Conservation (phyloP, 2,113 vertebrate species). For the Falcunculus frontatus region DNA sequence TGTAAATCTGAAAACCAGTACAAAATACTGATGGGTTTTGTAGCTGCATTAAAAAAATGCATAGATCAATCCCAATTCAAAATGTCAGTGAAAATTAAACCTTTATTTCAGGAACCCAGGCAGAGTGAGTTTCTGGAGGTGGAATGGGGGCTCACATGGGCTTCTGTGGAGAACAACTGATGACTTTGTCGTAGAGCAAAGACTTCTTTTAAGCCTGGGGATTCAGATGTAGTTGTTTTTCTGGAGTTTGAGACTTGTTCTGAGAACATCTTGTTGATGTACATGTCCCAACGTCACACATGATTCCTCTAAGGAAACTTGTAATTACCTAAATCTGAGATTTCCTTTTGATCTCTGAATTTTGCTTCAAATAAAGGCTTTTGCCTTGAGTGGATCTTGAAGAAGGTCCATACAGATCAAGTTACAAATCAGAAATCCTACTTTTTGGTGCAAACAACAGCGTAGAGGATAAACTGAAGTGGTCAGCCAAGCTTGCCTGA, state of each 20-base stretch:
- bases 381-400: not conserved
- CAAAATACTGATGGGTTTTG: not conserved
- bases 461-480: not conserved
- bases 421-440: not conserved
- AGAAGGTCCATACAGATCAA: not conserved
- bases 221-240: not conserved
- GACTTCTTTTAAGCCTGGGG: not conserved
- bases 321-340: not conserved
- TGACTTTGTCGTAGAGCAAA: not conserved
- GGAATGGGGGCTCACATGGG: not conserved
- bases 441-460: not conserved
- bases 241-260: not conserved
- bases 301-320: not conserved
- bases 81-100: not conserved
- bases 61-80: not conserved
- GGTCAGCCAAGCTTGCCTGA: not conserved
- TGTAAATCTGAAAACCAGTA: not conserved
- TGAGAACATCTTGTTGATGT: not conserved
- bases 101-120: not conserved
- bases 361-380: not conserved
- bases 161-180: not conserved
- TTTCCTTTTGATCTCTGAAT: not conserved
- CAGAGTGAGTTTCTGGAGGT: not conserved
- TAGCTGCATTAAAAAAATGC: not conserved
- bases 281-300: not conserved